Base-by-base conservation (phyloP, 2,113 vertebrate genomes). In the Euleptes europaea region DNA sequence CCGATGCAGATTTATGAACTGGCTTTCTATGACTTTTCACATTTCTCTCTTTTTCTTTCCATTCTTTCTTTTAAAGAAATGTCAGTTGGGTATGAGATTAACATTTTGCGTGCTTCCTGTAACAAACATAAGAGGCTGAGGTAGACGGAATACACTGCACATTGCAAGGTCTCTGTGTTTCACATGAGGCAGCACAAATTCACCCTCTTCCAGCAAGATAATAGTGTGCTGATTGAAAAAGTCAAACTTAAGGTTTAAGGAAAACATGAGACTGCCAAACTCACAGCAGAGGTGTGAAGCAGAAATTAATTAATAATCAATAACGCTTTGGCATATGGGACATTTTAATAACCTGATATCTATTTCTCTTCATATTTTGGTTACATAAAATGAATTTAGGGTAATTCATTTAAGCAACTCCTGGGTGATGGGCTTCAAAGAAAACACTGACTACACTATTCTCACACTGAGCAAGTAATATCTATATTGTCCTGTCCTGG, bases 161-260 rank as follows among this genome's bases (percentile, higher is more conserved):
- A 96, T 96, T 96, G 93, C 93, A 91, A 81, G 93, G 93, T 86
- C 93, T 94, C 91, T 88, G 84, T 92, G 91, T 95, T 94, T 95
- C 93, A 94, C 47, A 91, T 89, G 88, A 94, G 88, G 84, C 87
- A 87, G 91, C 92, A 91, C 91, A 88, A 88, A 90, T 94, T 95
- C 23, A 3, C 69, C 94, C 71, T 89, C 93, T 91, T 0, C 84
- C 90, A 93, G 93, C 93, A 94, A 95, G 92, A 95, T 93, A 94
- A 94, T 94, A 95, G 94, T 84, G 92, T 90, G 92, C 88, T 94
- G 94, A 95, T 93, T 95, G 93, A 95, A 94, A 94, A 93, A 90
- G 92, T 96, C 93, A 95, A 93, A 92, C 88, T 95, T 93, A 88
- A 92, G 86, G 92, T 70, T 95, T 93, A 95, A 95, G 94, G 92